Percentiles rank a stretch among this genome's conserved stretches.
These are phyloP conservation scores for Stictonetta naevosa DNA, from an alignment of 2,113 vertebrate genomes.

Conservation along the genomic window DNA sequence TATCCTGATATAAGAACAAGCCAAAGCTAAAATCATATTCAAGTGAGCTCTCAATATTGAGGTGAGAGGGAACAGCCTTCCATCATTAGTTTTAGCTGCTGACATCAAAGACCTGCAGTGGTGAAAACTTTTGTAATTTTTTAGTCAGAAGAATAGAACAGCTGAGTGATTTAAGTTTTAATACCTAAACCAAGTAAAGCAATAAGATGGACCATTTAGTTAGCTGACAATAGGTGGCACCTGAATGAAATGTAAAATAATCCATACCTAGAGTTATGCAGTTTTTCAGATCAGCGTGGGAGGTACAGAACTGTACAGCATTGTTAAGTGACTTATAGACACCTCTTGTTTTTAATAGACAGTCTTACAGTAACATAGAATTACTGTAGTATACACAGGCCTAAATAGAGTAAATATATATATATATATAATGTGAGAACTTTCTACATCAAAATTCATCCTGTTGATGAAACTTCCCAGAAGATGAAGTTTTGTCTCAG, in stretches of 20 bases:
- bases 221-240: neutral
- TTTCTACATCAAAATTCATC: neutral
- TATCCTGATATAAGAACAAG: neutral
- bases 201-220: neutral
- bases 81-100: neutral
- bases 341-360: neutral
- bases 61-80: neutral
- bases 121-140: neutral
- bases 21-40: neutral
- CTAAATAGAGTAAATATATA: neutral
- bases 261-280: neutral
- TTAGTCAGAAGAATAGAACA: neutral
- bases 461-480: neutral
- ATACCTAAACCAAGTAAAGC: neutral
- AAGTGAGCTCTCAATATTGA: neutral
- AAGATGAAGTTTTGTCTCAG: neutral
- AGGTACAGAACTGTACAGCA: neutral
- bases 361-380: neutral
- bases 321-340: neutral
- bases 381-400: neutral
- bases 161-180: neutral
- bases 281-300: neutral
- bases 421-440: neutral
- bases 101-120: neutral
- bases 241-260: constrained; percentile 3